Percentiles rank a stretch among this genome's conserved stretches.
Conservation (phyloP, 2,113 vertebrate species). For the Gasterosteus nipponicus region DNA sequence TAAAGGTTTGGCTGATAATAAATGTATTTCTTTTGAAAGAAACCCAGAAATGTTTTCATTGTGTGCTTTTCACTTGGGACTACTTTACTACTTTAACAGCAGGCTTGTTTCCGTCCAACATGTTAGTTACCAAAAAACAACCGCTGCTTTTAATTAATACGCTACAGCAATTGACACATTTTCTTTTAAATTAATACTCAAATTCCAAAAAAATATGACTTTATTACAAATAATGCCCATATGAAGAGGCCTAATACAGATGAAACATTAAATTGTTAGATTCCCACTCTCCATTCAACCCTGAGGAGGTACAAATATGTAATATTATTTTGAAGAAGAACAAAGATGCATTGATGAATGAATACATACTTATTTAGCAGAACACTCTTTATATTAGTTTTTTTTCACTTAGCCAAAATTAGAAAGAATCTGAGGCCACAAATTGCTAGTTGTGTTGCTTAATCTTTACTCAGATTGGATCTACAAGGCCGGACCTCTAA, state of each 20-base stretch:
- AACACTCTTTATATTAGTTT: background rate
- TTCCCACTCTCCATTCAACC: background rate
- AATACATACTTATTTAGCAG: background rate
- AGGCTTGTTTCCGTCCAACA: background rate
- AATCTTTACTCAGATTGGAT: background rate
- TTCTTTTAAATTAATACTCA: background rate
- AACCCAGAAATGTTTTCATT: background rate
- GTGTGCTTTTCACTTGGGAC: background rate
- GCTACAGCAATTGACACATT: background rate
- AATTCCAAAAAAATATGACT: background rate
- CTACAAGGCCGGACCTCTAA: background rate
- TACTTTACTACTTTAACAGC: background rate
- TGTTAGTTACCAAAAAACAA: too few relatives aligned
- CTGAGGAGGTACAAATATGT: background rate
- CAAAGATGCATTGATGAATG: too few relatives aligned
- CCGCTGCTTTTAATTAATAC: background rate
- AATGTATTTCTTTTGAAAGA: background rate
- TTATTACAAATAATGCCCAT: background rate
- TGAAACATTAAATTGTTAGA: background rate
- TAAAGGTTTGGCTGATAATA: background rate
- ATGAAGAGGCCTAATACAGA: background rate
- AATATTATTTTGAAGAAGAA: background rate
- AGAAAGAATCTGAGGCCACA: background rate
- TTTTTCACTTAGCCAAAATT: background rate
- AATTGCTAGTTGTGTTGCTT: background rate